Evolutionary conservation across 1,140 invertebrate genomes (phyloP).

Genomic region (Leptinotarsa undecemlineata): DNA sequence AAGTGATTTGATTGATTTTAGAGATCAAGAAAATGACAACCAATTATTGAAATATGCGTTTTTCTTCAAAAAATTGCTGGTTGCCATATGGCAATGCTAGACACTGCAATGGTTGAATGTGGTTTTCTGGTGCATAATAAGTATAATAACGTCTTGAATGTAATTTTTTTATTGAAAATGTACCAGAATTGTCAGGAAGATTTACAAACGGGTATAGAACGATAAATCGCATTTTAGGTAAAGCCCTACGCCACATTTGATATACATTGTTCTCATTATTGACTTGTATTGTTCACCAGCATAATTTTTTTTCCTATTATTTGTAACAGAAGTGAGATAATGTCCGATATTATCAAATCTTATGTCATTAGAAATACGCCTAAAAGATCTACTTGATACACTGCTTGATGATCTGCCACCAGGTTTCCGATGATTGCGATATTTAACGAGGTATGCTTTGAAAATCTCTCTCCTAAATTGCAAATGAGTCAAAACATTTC

Average conservation of each 20-base stretch:
- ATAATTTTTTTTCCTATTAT: background rate
- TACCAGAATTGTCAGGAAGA: background rate
- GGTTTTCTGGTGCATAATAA: background rate
- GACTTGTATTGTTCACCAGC: background rate
- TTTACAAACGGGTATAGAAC: background rate
- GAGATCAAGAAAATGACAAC: background rate
- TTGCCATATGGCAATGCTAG: background rate
- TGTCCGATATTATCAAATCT: background rate
- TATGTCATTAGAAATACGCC: background rate
- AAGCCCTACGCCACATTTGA: background rate
- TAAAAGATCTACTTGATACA: background rate
- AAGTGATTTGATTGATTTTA: background rate
- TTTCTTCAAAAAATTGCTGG: background rate
- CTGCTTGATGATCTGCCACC: background rate
- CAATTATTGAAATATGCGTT: background rate
- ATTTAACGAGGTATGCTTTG: background rate
- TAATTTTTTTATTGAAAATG: background rate
- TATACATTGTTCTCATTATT: background rate
- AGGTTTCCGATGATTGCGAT: background rate
- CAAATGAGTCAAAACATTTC: background rate
- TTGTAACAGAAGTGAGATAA: background rate
- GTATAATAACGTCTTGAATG: background rate
- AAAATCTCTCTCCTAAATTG: background rate
- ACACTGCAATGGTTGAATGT: background rate
- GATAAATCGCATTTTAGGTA: background rate